A percentile compares a stretch with the other conserved stretches of the same genome.
Conservation (phyloP, 2,113 vertebrate genomes). For the Tiliqua scincoides region DNA sequence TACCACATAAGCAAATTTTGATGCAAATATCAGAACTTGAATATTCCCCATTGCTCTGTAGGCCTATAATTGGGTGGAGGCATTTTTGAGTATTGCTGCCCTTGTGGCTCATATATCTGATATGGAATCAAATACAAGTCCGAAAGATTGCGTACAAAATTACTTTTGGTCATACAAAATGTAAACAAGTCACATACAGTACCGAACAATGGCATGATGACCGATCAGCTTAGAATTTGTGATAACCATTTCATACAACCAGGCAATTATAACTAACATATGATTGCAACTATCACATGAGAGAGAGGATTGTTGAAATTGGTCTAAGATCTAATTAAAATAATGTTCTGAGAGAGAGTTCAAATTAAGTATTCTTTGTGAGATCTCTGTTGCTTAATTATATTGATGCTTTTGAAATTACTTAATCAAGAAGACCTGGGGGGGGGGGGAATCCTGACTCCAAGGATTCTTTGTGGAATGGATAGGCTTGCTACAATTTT, state of each 20-base stretch:
- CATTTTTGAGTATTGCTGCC: background rate
- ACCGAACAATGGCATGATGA: background rate
- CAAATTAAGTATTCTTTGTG: conserved; percentile 67
- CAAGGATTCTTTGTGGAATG: conserved; percentile 64
- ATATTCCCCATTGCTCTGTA: background rate
- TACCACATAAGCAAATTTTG: background rate
- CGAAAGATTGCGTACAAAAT: background rate
- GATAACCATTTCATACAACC: background rate
- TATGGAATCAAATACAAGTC: background rate
- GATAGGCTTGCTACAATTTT: conserved; percentile 48
- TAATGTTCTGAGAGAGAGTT: conserved; percentile 60
- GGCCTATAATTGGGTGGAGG: background rate
- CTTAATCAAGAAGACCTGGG: conserved; percentile 60
- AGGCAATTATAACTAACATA: background rate
- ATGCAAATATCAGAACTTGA: background rate
- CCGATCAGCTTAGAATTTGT: background rate
- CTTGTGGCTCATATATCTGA: background rate
- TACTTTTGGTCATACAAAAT: background rate
- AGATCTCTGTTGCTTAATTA: conserved; percentile 73
- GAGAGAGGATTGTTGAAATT: background rate
- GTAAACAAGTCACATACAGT: background rate
- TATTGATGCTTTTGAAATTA: conserved; percentile 73
- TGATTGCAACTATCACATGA: background rate
- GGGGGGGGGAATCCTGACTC: conserved; percentile 46
- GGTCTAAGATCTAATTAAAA: conserved; percentile 8